Conservation (phyloP, 2,797 vertebrate species). For the Stomatorhinus walkeri region DNA sequence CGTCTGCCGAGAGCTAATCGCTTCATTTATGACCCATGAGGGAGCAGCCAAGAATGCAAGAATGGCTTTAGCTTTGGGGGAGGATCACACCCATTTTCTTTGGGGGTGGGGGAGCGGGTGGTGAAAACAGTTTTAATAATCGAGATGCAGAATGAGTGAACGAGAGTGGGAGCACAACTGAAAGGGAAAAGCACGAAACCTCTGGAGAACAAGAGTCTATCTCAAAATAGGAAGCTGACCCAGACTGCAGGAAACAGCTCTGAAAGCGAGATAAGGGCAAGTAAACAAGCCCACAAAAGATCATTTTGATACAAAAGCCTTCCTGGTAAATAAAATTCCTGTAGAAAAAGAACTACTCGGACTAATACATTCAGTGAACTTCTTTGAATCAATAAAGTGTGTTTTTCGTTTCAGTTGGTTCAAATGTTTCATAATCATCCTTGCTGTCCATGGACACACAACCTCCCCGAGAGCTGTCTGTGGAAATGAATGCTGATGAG, state of each 20-base stretch:
- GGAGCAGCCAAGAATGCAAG: slow-evolving; percentile 47
- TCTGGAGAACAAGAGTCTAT: neutral
- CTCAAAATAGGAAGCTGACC: slow-evolving; percentile 1
- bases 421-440: neutral
- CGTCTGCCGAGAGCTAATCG: slow-evolving; percentile 70
- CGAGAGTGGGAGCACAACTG: slow-evolving; percentile 21
- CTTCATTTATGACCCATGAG: slow-evolving; percentile 65
- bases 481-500: neutral
- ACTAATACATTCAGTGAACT: neutral
- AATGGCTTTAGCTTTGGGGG: slow-evolving; percentile 49
- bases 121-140: slow-evolving; percentile 29
- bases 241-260: neutral
- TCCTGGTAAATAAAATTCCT: slow-evolving; percentile 5
- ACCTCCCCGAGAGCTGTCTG: neutral
- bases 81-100: neutral
- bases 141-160: slow-evolving; percentile 21
- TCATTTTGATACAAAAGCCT: neutral
- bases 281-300: neutral
- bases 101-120: slow-evolving; percentile 35
- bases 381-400: neutral
- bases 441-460: neutral
- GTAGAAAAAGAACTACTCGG: neutral
- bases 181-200: neutral
- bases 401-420: neutral
- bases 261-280: neutral